Evolutionary conservation across 2,888 invertebrate species (phyloP).

Genomic region (Melanotus villosus): DNA sequence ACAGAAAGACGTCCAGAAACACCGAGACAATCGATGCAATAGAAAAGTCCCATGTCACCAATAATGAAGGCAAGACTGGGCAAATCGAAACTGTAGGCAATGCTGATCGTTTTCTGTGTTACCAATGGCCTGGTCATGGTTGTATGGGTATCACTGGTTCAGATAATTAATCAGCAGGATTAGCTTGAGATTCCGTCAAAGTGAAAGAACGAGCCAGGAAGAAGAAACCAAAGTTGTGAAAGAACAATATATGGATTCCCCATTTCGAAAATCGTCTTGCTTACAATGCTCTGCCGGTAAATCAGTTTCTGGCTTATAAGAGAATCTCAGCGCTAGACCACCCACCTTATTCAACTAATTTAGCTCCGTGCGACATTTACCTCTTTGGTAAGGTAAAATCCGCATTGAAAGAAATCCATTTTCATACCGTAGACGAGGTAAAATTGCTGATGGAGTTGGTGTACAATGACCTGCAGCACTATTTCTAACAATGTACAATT

Average conservation of each 20-base stretch:
- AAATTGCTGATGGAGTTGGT: too few species aligned
- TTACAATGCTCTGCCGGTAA: neutral
- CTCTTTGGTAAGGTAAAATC: neutral
- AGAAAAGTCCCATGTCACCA: too few species aligned
- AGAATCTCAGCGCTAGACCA: neutral
- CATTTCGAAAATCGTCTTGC: neutral
- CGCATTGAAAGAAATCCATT: neutral
- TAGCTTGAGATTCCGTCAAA: too few species aligned
- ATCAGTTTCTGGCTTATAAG: neutral
- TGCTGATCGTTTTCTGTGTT: too few species aligned
- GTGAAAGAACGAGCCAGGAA: too few species aligned
- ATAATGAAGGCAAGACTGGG: too few species aligned
- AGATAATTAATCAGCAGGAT: too few species aligned
- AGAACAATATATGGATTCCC: neutral
- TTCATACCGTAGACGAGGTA: neutral
- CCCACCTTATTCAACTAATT: neutral
- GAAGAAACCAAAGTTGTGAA: neutral
- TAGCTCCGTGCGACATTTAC: constrained; percentile 8
- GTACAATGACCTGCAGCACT: neutral
- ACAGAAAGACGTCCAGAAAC: too few species aligned
- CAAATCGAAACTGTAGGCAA: too few species aligned
- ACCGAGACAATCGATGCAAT: too few species aligned
- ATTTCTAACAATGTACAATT: neutral
- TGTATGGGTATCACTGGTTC: too few species aligned
- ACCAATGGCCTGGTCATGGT: too few species aligned